Conservation (phyloP, 2,797 vertebrate genomes). For the Eurystomus glaucurus region DNA sequence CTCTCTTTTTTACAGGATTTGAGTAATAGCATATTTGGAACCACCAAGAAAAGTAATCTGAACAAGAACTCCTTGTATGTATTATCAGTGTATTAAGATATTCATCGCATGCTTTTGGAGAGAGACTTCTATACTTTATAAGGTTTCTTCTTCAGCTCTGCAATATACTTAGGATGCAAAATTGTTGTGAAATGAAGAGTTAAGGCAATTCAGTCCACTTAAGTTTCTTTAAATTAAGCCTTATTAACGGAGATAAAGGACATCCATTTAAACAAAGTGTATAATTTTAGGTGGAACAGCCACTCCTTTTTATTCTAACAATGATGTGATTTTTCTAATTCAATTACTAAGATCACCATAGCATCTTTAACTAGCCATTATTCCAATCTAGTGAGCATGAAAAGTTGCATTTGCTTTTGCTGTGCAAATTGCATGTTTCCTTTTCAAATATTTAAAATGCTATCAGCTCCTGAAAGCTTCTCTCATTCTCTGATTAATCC, state of each 20-base stretch:
- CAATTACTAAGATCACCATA: not conserved
- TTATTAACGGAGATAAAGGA: not conserved
- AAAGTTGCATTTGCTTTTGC: not conserved
- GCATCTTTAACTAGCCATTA: not conserved
- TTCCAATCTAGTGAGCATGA: not conserved
- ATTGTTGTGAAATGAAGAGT: not conserved
- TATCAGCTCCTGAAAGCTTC: not conserved
- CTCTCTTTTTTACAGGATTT: constrained; percentile 71
- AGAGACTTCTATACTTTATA: not conserved
- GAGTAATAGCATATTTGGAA: constrained; percentile 78
- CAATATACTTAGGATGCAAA: not conserved
- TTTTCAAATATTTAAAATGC: not conserved
- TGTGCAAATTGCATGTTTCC: not conserved
- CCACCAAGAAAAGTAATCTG: constrained; percentile 79
- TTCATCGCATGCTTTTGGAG: not conserved
- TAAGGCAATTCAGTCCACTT: not conserved
- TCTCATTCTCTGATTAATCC: not conserved
- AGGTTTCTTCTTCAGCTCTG: not conserved
- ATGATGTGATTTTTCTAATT: not conserved
- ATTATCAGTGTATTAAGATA: not conserved
- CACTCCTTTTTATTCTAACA: not conserved
- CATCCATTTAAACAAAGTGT: not conserved
- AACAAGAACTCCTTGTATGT: constrained; percentile 88
- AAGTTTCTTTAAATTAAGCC: not conserved
- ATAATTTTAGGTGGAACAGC: not conserved